phyloP scores from a whole-genome alignment of 37 sponge, comb jelly and placozoan species.

The Chondrosia reniformis region DNA sequence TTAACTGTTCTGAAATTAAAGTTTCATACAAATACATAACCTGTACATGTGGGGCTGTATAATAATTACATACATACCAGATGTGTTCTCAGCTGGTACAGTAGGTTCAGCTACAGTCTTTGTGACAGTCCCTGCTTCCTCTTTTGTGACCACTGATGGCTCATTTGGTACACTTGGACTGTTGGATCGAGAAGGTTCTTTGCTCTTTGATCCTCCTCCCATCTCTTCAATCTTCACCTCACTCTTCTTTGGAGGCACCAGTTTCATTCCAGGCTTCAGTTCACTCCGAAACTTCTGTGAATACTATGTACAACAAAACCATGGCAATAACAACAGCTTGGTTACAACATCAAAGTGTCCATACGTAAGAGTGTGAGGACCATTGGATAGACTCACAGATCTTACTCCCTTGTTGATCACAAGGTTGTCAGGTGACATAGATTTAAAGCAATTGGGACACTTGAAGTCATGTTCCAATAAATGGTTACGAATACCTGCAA shows the following conservation, averaged over 20 bases:
- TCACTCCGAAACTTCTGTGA: conserved; percentile 11
- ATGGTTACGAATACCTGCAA: conserved; percentile 70
- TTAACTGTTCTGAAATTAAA: too few species aligned
- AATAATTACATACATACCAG: too few species aligned
- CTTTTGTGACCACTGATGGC: too few species aligned
- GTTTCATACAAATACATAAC: too few species aligned
- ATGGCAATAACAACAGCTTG: not conserved
- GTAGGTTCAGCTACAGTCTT: not conserved
- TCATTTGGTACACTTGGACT: too few species aligned
- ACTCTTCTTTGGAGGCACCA: not conserved
- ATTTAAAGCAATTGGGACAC: conserved; percentile 62
- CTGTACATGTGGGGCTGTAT: too few species aligned
- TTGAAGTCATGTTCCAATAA: conserved; percentile 79
- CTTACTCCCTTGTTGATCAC: conserved; percentile 70
- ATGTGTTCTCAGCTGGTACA: too few species aligned
- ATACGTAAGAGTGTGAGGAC: not conserved
- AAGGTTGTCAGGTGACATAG: conserved; percentile 78
- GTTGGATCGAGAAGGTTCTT: not conserved
- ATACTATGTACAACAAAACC: not conserved
- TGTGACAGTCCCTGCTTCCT: not conserved
- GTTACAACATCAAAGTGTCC: not conserved
- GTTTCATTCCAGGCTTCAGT: not conserved
- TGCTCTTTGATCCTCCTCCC: not conserved
- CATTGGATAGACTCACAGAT: conserved; percentile 36
- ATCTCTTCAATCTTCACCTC: too few species aligned